phyloP scores from a whole-genome alignment of 2,888 invertebrate species.

The Panopea generosa region DNA sequence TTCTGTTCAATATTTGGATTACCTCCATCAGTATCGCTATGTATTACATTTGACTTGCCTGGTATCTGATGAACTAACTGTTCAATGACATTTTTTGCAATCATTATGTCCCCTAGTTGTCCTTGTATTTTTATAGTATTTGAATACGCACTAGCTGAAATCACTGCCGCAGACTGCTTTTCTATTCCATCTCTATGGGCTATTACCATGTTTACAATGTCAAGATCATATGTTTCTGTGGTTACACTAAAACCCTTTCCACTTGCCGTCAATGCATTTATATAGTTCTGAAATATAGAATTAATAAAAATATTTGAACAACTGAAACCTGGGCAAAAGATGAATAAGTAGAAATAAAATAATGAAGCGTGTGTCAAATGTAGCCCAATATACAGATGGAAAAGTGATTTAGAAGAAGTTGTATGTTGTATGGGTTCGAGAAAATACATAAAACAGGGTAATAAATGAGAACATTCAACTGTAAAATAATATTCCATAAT shows the following conservation, averaged over 20 bases:
- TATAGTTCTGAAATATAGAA: slow-evolving; percentile 72
- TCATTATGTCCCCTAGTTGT: slow-evolving; percentile 45
- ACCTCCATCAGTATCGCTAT: slow-evolving; percentile 1
- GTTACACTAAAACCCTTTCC: slow-evolving; percentile 49
- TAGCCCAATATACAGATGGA: no score
- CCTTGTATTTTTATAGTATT: slow-evolving; percentile 66
- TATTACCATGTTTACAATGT: slow-evolving; percentile 63
- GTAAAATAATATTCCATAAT: no score
- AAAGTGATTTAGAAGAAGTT: no score
- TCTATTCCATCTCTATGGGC: slow-evolving; percentile 61
- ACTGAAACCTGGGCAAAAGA: no score
- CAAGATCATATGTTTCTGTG: slow-evolving; percentile 39
- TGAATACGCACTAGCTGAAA: slow-evolving; percentile 51
- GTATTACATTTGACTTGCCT: background rate
- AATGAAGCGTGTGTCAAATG: no score
- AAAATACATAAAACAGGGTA: no score
- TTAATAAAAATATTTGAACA: no score
- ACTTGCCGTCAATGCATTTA: slow-evolving; percentile 61
- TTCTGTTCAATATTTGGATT: background rate
- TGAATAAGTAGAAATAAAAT: no score
- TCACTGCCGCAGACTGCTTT: slow-evolving; percentile 57
- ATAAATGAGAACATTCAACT: no score
- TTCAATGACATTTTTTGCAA: slow-evolving; percentile 53
- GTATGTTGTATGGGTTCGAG: no score
- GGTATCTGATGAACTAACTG: slow-evolving; percentile 15